Base-by-base conservation (phyloP, 2,113 vertebrate genomes). In the Clarias magur region DNA sequence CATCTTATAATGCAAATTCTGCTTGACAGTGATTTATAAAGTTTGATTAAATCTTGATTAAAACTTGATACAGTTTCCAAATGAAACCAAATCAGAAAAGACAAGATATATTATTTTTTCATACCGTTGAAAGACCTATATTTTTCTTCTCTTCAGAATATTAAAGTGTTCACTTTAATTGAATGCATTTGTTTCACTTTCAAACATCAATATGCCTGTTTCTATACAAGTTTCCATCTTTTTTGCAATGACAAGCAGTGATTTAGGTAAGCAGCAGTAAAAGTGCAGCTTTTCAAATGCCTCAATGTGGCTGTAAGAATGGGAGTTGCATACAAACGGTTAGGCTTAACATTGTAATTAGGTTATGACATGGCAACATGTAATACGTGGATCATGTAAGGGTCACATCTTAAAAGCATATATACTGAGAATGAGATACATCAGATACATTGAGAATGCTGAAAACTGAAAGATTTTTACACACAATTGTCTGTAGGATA, bases 231-330 rank as follows among this genome's bases (percentile, higher is more conserved):
- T 82, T 81, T 81, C 85, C 67, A 75, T 87, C 80, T 73, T 81
- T 34, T 54, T 82, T 87, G 79, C n/a, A 42, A 60, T 13, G 25
- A 82, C 23, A 82, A 75, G 86, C 68, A 86, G 21, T 80, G 25
- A 82, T 73, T 82, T 11, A 16, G 19, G 16, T n/a, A 53, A 73
- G 38, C 75, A 84, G 73, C 7, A 60, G 60, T 54, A n/a, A 85
- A 53, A 60, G 67, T 60, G 21, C 53, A 34, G 38, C 79, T 85
- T 67, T 34, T 57, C 12, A 17, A 62, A 48, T 65, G 70, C 62
- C n/a, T 79, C 48, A 63, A 70, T 48, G 78, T 80, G 38, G 63
- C 85, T 67, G 48, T 70, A 81, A 63, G 48, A n/a, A 73, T 72
- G 65, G 16, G 54, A 73, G 25, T 67, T 3, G 42, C 63, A n/a